Percentiles rank a stretch among this genome's conserved stretches.
These are phyloP conservation scores for Botia kubotai DNA, from an alignment of 2,797 vertebrate species.

Conservation along the genomic window DNA sequence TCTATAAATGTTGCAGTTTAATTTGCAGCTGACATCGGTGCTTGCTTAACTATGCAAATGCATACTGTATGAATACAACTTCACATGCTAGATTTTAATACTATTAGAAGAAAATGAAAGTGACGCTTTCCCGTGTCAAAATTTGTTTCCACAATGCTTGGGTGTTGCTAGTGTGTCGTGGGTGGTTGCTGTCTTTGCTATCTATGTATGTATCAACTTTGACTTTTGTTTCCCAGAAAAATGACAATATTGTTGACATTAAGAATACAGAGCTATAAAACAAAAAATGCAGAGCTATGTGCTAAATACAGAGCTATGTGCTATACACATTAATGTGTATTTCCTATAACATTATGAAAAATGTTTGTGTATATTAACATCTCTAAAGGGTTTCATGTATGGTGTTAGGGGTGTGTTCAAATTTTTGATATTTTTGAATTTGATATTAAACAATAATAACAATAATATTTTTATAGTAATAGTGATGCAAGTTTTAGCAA, in stretches of 20 bases:
- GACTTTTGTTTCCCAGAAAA: too few species aligned
- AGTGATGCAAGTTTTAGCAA: not conserved
- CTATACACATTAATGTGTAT: too few species aligned
- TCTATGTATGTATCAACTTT: too few species aligned
- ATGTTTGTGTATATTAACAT: too few species aligned
- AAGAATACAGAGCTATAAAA: too few species aligned
- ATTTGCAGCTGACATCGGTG: conserved; percentile 1
- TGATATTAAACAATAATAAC: not conserved
- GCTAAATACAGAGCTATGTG: too few species aligned
- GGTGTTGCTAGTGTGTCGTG: too few species aligned
- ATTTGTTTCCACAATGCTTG: not conserved
- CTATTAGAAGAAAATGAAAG: not conserved
- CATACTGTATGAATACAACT: not conserved
- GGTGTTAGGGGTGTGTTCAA: not conserved
- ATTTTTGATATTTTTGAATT: not conserved
- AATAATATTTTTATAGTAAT: not conserved
- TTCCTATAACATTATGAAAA: too few species aligned
- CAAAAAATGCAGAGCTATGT: too few species aligned
- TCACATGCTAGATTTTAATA: not conserved
- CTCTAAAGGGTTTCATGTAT: not conserved
- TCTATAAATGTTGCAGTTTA: not conserved
- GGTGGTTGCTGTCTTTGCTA: not conserved
- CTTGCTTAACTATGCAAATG: not conserved
- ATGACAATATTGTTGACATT: too few species aligned
- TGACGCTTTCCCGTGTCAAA: not conserved